Conservation (phyloP, 2,888 invertebrate species). For the Yponomeuta evonymella region DNA sequence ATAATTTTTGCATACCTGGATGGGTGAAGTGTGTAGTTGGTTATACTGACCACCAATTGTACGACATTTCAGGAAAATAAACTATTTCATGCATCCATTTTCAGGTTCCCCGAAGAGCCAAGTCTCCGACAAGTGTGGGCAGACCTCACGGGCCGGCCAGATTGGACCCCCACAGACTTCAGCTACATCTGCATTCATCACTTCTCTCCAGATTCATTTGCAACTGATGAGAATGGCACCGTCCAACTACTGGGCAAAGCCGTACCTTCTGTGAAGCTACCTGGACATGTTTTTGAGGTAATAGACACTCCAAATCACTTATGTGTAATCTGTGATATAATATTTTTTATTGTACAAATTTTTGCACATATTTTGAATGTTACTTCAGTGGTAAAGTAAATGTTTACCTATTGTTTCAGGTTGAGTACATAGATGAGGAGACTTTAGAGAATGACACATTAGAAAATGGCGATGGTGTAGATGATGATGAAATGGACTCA, state of each 20-base stretch:
- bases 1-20: no score
- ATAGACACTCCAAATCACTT: background rate
- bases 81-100: background rate
- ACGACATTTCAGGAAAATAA: no score
- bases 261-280: slow-evolving; percentile 61
- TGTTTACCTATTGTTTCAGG: slow-evolving; percentile 35
- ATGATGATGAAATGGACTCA: slow-evolving; percentile 34
- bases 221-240: slow-evolving; percentile 45
- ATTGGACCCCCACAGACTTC: slow-evolving; percentile 67
- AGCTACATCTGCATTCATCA: slow-evolving; percentile 68
- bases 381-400: background rate
- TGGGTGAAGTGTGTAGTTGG: no score
- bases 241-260: slow-evolving; percentile 59
- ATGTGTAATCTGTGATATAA: background rate
- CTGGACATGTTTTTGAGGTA: slow-evolving; percentile 66
- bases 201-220: slow-evolving; percentile 65
- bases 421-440: slow-evolving; percentile 69
- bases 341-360: background rate
- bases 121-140: slow-evolving; percentile 62
- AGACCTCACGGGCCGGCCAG: slow-evolving; percentile 62
- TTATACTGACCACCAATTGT: no score
- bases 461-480: slow-evolving; percentile 28
- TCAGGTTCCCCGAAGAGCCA: slow-evolving; percentile 62
- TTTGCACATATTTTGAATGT: background rate
- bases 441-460: slow-evolving; percentile 47